Base-by-base conservation (phyloP, 2,888 invertebrate genomes). In the Ptychoptera albimana region DNA sequence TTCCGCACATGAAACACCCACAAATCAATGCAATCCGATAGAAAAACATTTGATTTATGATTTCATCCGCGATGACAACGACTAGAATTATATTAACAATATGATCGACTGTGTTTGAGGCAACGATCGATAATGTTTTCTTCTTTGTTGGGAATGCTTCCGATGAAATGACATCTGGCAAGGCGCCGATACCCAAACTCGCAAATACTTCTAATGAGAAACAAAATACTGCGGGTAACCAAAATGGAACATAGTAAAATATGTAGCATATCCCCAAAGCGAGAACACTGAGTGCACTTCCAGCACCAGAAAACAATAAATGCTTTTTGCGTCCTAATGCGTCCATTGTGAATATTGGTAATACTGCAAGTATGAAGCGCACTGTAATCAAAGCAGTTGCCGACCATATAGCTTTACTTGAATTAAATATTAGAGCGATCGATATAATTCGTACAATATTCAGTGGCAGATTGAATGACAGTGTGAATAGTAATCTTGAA, bases 101-200 rank as follows among this genome's bases (percentile, higher is more conserved):
- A 34, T 32, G 30, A 32, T 40, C 40, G 3, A 32, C 14, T 14
- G 31, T 40, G 15, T 31, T 32, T 10, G 31, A 31, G 14, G 32
- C 15, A 4, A 34, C 32, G 9, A 40, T 32, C 8, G 40, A 40
- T 31, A 31, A 31, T 2, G 11, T 11, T 40, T 40, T 40, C 31
- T 40, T 40, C 10, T 30, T 30, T n/a, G 31, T 14, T 11, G 40
- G 40, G n/a, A 40, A 40, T 15, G 40, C 40, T 40, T 40, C 40
- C 14, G 40, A 40, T 11, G 30, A 31, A 13, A 40, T 7, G 15
- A 40, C 32, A 32, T 30, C 31, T 10, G 32, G 15, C 14, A 40
- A 31, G 31, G 40, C 30, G 4, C 15, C 32, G 10, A 40, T 40
- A 1, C 40, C 40, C 15, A 40, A 15, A 5, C 31, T 15, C 10